Base-by-base conservation (phyloP, 2,113 vertebrate species). In the Aythya baeri region DNA sequence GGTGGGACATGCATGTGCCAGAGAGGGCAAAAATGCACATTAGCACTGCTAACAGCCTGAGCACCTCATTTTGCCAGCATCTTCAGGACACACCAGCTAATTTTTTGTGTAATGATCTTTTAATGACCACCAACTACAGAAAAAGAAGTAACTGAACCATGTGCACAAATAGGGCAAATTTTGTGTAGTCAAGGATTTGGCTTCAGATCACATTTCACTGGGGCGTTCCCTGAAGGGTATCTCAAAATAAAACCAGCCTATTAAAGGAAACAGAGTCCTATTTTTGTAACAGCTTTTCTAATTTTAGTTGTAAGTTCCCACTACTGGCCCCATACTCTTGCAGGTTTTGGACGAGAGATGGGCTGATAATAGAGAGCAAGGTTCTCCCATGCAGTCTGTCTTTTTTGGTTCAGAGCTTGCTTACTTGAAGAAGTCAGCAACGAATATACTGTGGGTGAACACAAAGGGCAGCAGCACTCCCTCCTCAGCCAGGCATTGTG, bases 221-320 rank as follows among this genome's bases (percentile, higher is more conserved):
- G 32, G 76, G 38, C 0, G 0, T 44, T 96, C 57, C 83, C 65
- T 85, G 46, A 74, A 71, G 88, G 18, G 1, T 59, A 73, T 74
- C 55, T 83, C 32, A 86, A 85, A 91, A 88, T 74, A 73, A 86
- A 89, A 23, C 7, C 7, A 66, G 27, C 25, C 54, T 93, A 75
- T 89, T 87, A 84, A 78, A 91, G 82, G 83, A 78, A 88, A 85
- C 9, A 78, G 13, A 36, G 11, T 36, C 81, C 54, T 93, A 92
- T 94, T 96, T 94, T 79, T 61, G 16, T 49, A 49, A 54, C 1
- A 1, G 11, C 4, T 43, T 85, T 86, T 82, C 88, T 91, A 66
- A 89, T 89, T 92, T 84, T 79, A 73, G 63, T 32, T 52, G 54
- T 59, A 61, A 77, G 12, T 75, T 26, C 44, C 44, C 41, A 21